Evolutionary conservation across 2,888 invertebrate genomes (phyloP), one percentile per base, ranked within the genome.

Genomic region (Elmis aenea): DNA sequence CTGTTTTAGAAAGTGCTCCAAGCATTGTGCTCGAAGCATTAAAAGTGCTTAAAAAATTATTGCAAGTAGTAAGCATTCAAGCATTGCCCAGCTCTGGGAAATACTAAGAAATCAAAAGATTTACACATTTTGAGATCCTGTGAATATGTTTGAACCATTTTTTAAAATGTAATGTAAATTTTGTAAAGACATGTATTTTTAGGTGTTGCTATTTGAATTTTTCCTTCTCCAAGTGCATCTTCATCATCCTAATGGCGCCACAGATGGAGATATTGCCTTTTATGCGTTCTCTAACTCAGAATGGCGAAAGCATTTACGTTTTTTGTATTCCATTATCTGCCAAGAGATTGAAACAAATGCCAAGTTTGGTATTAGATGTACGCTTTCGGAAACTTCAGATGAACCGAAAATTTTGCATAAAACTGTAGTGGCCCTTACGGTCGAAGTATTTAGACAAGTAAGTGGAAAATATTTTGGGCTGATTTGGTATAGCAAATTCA

Each of bases 161-260:
- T n/a, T n/a, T n/a, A n/a, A n/a, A n/a, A n/a, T n/a, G n/a, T n/a
- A n/a, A n/a, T n/a, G n/a, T n/a, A n/a, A n/a, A n/a, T n/a, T n/a
- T n/a, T n/a, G n/a, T n/a, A n/a, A n/a, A n/a, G n/a, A n/a, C n/a
- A n/a, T n/a, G n/a, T n/a, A 16, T 22, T 55, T 59, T 23, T 40
- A 67, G 65, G 50, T 57, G 16, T 59, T 66, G 31, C 62, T 74
- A 26, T 66, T 73, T 25, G 67, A 72, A 40, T 68, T 74, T 45
- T 59, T 74, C 11, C 50, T 71, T 3, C 54, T 75, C n/a, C 71
- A 75, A 59, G 48, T 75, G 8, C 58, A 66, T 44, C 55, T 74
- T 15, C 77, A 77, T 55, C 69, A 73, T 58, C 75, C 76, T 1
- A 59, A 63, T 33, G 73, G 75, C 12, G 62, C 55, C 2, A 42